Evolutionary conservation across 1,140 invertebrate species (phyloP).

Genomic region (Aricia agestis): DNA sequence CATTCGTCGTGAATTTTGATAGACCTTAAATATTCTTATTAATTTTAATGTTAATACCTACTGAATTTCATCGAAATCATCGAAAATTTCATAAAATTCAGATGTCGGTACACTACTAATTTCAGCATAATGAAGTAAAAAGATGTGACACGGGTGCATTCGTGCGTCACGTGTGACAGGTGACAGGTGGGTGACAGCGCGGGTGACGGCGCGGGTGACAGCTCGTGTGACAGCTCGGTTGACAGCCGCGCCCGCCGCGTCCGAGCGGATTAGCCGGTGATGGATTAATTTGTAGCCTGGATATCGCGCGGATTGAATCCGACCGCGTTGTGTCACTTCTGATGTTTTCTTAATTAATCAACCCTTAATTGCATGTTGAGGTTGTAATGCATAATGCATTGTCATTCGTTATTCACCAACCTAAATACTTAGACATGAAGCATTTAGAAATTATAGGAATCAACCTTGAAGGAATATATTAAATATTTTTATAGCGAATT

Average conservation of each 20-base stretch:
- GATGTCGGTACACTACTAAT: not conserved
- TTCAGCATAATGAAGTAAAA: conserved; percentile 4
- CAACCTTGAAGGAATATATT: too few species aligned
- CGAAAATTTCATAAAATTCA: too few species aligned
- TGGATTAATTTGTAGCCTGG: conserved; percentile 60
- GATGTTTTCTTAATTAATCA: conserved; percentile 16
- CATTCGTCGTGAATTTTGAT: too few species aligned
- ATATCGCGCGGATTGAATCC: conserved; percentile 42
- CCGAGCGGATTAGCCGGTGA: conserved; percentile 58
- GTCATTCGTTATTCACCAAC: too few species aligned
- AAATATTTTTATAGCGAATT: too few species aligned
- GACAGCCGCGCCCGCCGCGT: conserved; percentile 43
- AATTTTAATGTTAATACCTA: too few species aligned
- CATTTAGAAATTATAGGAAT: too few species aligned
- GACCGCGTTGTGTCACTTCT: conserved; percentile 7
- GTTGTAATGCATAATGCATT: too few species aligned
- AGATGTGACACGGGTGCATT: conserved; percentile 46
- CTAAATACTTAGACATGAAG: too few species aligned
- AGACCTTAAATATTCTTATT: too few species aligned
- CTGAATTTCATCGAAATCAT: too few species aligned
- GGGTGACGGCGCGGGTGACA: conserved; percentile 55
- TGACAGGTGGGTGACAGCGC: conserved; percentile 43
- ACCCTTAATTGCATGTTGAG: not conserved
- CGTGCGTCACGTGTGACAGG: conserved; percentile 62
- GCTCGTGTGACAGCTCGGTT: conserved; percentile 46